Conservation (phyloP, 1,140 invertebrate species). For the Nasonia giraulti region DNA sequence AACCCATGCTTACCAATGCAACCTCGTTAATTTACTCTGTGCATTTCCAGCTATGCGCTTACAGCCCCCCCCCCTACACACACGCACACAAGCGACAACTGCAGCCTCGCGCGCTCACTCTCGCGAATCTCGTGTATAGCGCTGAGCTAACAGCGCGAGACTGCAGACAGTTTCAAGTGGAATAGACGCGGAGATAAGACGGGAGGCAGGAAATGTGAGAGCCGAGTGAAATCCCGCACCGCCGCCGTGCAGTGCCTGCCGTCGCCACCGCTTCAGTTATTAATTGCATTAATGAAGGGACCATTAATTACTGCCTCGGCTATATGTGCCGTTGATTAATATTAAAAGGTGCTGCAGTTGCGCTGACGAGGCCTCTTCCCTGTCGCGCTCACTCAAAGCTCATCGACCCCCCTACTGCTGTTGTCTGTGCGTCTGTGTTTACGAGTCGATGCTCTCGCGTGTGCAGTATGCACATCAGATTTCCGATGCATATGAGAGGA, state of each 20-base stretch:
- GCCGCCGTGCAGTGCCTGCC: constrained; percentile 12
- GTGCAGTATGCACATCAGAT: too few relatives aligned
- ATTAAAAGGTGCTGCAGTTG: constrained; percentile 29
- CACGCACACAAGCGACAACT: not conserved
- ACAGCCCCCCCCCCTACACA: not conserved
- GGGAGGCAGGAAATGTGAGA: not conserved
- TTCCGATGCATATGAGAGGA: too few relatives aligned
- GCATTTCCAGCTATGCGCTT: not conserved
- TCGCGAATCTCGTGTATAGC: not conserved
- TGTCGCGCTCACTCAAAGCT: not conserved
- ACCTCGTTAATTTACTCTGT: not conserved
- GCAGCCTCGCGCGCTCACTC: not conserved
- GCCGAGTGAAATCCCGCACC: not conserved
- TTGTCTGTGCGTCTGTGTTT: too few relatives aligned
- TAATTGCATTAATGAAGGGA: constrained; percentile 48
- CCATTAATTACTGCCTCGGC: constrained; percentile 29
- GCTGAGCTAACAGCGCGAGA: constrained; percentile 21
- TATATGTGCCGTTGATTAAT: constrained; percentile 30
- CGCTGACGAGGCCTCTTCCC: constrained; percentile 26
- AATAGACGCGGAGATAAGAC: constrained; percentile 32
- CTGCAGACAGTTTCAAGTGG: constrained; percentile 44
- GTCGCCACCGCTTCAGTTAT: constrained; percentile 42
- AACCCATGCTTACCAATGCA: not conserved
- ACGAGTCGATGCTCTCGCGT: too few relatives aligned
- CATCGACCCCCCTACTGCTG: not conserved